Evolutionary conservation across 1,140 invertebrate species (phyloP).

Genomic region (Scaptomyza montana): DNA sequence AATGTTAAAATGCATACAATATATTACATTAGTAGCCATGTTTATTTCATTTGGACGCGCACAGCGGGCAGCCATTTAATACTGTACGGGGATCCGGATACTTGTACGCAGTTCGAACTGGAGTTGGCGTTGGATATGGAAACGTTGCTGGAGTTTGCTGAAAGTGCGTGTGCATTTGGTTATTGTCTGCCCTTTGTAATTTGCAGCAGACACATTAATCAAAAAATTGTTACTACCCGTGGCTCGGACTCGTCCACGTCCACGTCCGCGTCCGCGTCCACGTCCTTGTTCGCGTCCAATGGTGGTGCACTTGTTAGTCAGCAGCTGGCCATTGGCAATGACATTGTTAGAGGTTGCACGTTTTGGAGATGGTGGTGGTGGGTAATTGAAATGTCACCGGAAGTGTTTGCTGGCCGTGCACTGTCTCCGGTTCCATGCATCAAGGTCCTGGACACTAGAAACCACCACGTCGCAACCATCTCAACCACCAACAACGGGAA

Average conservation of each 20-base stretch:
- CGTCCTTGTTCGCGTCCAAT: not conserved
- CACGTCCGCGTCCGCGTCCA: too few species aligned
- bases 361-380: slow-evolving; percentile 61
- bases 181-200: slow-evolving; percentile 79
- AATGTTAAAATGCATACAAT: slow-evolving; percentile 19
- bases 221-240: slow-evolving; percentile 79
- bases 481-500: slow-evolving; percentile 26
- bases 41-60: slow-evolving; percentile 72
- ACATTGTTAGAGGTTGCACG: slow-evolving; percentile 44
- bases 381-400: slow-evolving; percentile 84
- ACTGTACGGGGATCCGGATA: slow-evolving; percentile 11
- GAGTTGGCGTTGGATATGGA: not conserved
- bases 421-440: slow-evolving; percentile 69
- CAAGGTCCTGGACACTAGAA: slow-evolving; percentile 20
- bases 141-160: not conserved
- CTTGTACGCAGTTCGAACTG: not conserved
- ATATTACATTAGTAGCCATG: slow-evolving; percentile 73
- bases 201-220: slow-evolving; percentile 83
- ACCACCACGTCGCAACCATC: slow-evolving; percentile 9
- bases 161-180: slow-evolving; percentile 52
- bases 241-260: not conserved
- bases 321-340: slow-evolving; percentile 15
- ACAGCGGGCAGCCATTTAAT: slow-evolving; percentile 41
- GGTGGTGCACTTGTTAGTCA: slow-evolving; percentile 45
- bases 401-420: slow-evolving; percentile 78